A percentile compares a stretch with the other conserved stretches of the same genome.
Evolutionary conservation across 2,888 invertebrate species (phyloP).

Genomic region (Helicoverpa assulta): DNA sequence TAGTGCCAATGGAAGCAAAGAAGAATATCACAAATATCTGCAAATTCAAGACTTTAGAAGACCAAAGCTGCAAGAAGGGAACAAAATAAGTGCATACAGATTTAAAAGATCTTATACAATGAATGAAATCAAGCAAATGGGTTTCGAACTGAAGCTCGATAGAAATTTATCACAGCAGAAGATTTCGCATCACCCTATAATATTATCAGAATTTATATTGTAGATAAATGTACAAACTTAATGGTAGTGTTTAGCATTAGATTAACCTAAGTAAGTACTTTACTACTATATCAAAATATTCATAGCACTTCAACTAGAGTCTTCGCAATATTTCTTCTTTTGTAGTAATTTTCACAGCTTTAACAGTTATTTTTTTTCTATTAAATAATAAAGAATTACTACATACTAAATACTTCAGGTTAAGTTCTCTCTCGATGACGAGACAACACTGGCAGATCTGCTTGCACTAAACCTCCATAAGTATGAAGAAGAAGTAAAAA

Average conservation of each 20-base stretch:
- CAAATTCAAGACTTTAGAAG: conserved; percentile 81
- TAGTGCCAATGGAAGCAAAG: conserved; percentile 32
- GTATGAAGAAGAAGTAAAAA: conserved; percentile 98
- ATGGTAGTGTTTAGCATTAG: neutral
- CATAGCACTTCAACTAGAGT: too few relatives aligned
- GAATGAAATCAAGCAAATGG: conserved; percentile 76
- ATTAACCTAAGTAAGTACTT: conserved; percentile 25
- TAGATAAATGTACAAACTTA: conserved; percentile 65
- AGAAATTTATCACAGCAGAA: conserved; percentile 67
- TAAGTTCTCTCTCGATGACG: conserved; percentile 94
- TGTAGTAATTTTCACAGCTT: neutral
- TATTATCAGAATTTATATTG: conserved; percentile 82
- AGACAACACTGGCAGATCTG: conserved; percentile 96
- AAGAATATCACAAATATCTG: conserved; percentile 57
- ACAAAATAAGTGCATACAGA: conserved; percentile 64
- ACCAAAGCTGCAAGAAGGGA: conserved; percentile 73
- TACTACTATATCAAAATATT: neutral
- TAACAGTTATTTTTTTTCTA: too few relatives aligned
- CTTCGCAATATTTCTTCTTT: too few relatives aligned
- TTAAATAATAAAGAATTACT: too few relatives aligned
- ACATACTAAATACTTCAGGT: conserved; percentile 85
- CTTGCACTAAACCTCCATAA: conserved; percentile 96
- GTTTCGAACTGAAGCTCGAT: conserved; percentile 68
- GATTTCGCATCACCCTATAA: conserved; percentile 67
- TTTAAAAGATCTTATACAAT: conserved; percentile 76